Percentiles rank a stretch among this genome's conserved stretches.
Evolutionary conservation across 1,140 invertebrate species (phyloP).

Genomic region (Akabosia matsudoensis): DNA sequence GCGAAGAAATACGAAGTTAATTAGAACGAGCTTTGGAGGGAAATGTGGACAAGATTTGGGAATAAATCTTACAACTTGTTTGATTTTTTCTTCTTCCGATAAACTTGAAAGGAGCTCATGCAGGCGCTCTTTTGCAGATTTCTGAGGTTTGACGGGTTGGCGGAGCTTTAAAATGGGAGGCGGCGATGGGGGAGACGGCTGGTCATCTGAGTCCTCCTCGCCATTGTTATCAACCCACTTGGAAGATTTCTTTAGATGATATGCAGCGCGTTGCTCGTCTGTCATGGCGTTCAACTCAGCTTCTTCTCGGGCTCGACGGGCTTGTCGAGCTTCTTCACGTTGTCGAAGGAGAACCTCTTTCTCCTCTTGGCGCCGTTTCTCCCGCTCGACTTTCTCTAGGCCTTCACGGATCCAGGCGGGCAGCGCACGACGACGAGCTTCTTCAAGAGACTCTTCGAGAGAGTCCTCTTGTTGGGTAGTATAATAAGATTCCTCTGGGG

Average conservation of each 20-base stretch:
- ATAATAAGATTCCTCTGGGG: not conserved
- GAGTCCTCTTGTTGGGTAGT: not conserved
- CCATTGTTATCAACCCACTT: not conserved
- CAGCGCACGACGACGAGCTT: constrained; percentile 81
- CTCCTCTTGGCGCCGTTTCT: constrained; percentile 85
- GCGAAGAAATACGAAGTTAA: constrained; percentile 45
- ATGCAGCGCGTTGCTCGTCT: constrained; percentile 43
- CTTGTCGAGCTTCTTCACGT: constrained; percentile 56
- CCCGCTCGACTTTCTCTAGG: constrained; percentile 94
- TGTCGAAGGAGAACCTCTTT: constrained; percentile 66
- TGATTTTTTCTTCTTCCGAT: not conserved
- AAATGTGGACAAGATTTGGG: not conserved
- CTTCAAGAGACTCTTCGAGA: too few species aligned
- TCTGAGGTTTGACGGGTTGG: not conserved
- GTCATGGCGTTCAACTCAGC: constrained; percentile 48
- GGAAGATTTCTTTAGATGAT: not conserved
- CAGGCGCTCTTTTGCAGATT: not conserved
- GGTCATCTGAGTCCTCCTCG: not conserved
- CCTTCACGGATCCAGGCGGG: constrained; percentile 95
- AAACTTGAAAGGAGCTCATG: not conserved
- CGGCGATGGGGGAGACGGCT: not conserved
- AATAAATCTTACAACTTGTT: not conserved
- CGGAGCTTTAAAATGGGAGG: not conserved
- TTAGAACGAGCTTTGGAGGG: constrained; percentile 35
- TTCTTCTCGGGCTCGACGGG: constrained; percentile 56